These are phyloP conservation scores for Zophobas morio DNA, from an alignment of 1,140 invertebrate genomes.

Conservation along the genomic window DNA sequence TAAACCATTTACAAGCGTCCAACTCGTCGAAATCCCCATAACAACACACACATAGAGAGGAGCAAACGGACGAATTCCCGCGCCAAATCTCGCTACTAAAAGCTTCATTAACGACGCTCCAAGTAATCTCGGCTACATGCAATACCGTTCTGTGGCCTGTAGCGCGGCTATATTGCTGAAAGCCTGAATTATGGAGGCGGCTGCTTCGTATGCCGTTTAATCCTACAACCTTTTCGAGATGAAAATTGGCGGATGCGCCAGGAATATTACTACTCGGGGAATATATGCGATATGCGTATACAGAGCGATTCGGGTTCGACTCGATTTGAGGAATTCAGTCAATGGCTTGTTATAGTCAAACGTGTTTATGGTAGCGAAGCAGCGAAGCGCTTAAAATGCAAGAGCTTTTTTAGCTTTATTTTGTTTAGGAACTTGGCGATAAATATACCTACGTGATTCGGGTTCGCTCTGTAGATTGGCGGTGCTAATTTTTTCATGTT, in stretches of 20 bases:
- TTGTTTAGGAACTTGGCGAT: too few species aligned
- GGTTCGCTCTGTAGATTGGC: too few species aligned
- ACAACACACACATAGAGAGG: background rate
- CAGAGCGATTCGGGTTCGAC: too few species aligned
- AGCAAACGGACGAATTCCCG: background rate
- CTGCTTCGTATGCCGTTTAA: background rate
- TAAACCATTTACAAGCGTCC: constrained; percentile 1
- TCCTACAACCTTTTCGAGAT: background rate
- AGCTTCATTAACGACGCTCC: constrained; percentile 27
- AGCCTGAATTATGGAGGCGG: constrained; percentile 7
- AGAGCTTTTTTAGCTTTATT: too few species aligned
- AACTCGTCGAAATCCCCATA: background rate
- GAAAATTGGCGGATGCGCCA: background rate
- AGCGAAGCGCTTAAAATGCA: too few species aligned
- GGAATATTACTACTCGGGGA: background rate
- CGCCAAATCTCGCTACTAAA: constrained; percentile 20
- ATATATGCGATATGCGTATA: too few species aligned
- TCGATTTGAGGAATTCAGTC: too few species aligned
- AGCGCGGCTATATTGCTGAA: constrained; percentile 8
- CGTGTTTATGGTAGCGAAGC: too few species aligned
- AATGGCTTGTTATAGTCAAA: too few species aligned
- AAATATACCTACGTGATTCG: too few species aligned
- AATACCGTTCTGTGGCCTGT: constrained; percentile 3
- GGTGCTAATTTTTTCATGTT: too few species aligned
- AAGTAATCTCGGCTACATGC: constrained; percentile 22